Evolutionary conservation across 2,888 invertebrate genomes (phyloP), one percentile per base, ranked within the genome.

Genomic region (Tridacna crocea): DNA sequence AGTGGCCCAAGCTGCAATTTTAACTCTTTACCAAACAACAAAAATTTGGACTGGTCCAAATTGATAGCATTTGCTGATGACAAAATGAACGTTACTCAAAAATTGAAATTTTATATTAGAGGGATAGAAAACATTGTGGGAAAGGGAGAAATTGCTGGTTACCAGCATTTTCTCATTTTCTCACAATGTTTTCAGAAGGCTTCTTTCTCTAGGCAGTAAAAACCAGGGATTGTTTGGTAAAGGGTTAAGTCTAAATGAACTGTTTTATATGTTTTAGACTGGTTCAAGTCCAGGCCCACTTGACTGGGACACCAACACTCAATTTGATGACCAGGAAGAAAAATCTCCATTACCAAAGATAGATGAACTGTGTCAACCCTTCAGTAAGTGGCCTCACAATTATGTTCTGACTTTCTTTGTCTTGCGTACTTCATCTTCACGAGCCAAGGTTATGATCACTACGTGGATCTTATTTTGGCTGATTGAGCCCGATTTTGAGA

Each of bases 301-400:
- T n/a, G 75, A 66, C 76, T 84, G 81, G 80, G 75, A 70, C 12
- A 12, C 36, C 0, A 65, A 55, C 27, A 26, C 17, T 51, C 11
- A 13, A n/a, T 19, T 8, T 13, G 77, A 75, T 0, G 79, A 80
- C 60, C 36, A 77, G 47, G 82, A 76, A 22, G 68, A 78, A 47
- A 65, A 60, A 48, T 80, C 80, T 19, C 84, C 84, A 24, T 66
- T 88, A 13, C 88, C 88, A 51, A 75, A 84, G 63, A 86, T 88
- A 78, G 86, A 88, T 48, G 77, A 86, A 55, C 70, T 88, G 15
- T 84, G 83, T 73, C 80, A 66, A 74, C 58, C 61, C 27, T 60
- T 60, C 58, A 61, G 70, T 70, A 51, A 70, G 70, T 68, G 10
- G 4, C 24, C 10, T 4, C 1, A 61, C 24, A 13, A 24, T 61